Evolutionary conservation across 1,140 invertebrate genomes (phyloP).

Genomic region (Meloidogyne floridensis): DNA sequence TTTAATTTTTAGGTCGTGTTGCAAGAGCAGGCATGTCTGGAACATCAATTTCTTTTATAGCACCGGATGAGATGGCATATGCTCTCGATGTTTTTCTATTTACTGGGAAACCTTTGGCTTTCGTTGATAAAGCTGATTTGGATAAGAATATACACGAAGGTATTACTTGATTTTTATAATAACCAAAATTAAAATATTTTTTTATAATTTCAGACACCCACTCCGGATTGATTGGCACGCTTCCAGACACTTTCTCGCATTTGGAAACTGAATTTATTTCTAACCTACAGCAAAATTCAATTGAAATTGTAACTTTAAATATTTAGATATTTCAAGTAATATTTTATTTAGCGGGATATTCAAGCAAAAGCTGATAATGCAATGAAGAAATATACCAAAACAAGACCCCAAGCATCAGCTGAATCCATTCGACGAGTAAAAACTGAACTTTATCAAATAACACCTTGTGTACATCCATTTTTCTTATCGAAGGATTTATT

Average conservation of each 20-base stretch:
- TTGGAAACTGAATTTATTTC: constrained; percentile 80
- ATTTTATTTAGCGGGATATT: constrained; percentile 73
- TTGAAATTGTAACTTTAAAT: constrained; percentile 74
- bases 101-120: constrained; percentile 71
- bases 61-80: constrained; percentile 86
- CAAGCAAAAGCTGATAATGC: constrained; percentile 81
- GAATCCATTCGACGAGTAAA: constrained; percentile 87
- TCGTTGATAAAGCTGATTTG: constrained; percentile 27
- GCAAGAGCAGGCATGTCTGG: constrained; percentile 89
- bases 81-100: constrained; percentile 91
- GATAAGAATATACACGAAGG: not conserved
- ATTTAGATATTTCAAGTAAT: not conserved
- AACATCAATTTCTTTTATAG: constrained; percentile 83
- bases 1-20: constrained; percentile 77
- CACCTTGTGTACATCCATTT: constrained; percentile 51
- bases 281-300: constrained; percentile 74
- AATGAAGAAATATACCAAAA: constrained; percentile 84
- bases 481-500: constrained; percentile 28
- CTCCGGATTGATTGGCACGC: constrained; percentile 73
- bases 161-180: constrained; percentile 13
- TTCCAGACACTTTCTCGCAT: constrained; percentile 82
- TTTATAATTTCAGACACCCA: constrained; percentile 6
- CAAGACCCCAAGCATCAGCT: constrained; percentile 80
- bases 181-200: not conserved
- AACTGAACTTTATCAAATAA: constrained; percentile 64